These are phyloP conservation scores for Gastrophysa polygoni DNA, from an alignment of 2,888 invertebrate genomes.

Conservation along the genomic window DNA sequence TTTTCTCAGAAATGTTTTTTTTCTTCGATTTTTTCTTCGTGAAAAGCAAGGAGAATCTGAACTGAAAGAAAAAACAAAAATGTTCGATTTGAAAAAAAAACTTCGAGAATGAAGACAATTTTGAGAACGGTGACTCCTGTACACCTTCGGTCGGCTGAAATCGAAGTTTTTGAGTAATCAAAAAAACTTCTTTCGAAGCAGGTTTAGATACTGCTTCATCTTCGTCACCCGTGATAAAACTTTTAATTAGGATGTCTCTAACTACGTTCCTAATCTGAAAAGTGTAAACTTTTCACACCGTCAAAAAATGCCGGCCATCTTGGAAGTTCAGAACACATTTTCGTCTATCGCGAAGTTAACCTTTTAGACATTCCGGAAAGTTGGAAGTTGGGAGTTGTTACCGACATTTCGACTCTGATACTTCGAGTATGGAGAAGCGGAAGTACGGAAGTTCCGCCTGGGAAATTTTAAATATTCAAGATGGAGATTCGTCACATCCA, in stretches of 20 bases:
- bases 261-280: background rate
- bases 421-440: background rate
- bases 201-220: too few species aligned
- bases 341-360: slow-evolving; percentile 19
- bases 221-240: background rate
- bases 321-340: slow-evolving; percentile 8
- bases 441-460: background rate
- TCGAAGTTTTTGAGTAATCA: too few species aligned
- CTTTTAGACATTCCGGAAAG: slow-evolving; percentile 11
- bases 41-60: too few species aligned
- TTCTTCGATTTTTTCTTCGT: too few species aligned
- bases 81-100: too few species aligned
- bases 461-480: slow-evolving; percentile 7
- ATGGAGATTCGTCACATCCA: background rate
- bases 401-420: slow-evolving; percentile 12
- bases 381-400: slow-evolving; percentile 10
- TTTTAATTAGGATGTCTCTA: background rate
- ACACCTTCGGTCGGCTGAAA: too few species aligned
- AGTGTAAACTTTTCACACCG: background rate
- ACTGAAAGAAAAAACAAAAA: too few species aligned
- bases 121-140: too few species aligned
- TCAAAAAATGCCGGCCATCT: slow-evolving; percentile 15
- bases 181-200: too few species aligned
- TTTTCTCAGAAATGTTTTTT: too few species aligned
- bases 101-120: too few species aligned